phyloP scores from a whole-genome alignment of 2,888 invertebrate genomes.

The Papilio gigon region DNA sequence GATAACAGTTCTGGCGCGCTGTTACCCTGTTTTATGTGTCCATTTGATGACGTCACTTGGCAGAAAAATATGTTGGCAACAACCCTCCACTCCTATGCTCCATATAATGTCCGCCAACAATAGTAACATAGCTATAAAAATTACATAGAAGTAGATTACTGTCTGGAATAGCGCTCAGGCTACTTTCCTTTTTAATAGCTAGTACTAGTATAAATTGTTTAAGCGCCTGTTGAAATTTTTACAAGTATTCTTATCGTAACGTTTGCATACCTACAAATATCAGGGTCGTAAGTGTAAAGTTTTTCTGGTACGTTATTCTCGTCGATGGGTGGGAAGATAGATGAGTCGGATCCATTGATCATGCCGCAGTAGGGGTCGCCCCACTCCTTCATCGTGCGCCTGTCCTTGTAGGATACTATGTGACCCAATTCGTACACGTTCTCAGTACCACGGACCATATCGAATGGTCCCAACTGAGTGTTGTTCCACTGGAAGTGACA shows the following conservation, averaged over 20 bases:
- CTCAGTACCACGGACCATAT: slow-evolving; percentile 78
- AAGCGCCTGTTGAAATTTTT: not conserved
- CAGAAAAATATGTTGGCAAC: slow-evolving; percentile 18
- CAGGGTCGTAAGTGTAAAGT: slow-evolving; percentile 79
- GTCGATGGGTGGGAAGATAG: slow-evolving; percentile 79
- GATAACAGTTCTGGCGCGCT: not conserved
- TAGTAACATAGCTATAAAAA: not conserved
- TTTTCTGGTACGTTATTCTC: slow-evolving; percentile 59
- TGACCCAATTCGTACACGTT: slow-evolving; percentile 76
- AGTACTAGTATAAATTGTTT: too few species aligned
- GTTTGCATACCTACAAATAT: slow-evolving; percentile 80
- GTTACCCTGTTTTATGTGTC: not conserved
- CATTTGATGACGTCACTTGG: slow-evolving; percentile 4
- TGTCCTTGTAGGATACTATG: slow-evolving; percentile 73
- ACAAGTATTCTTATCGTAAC: not conserved
- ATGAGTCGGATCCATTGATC: slow-evolving; percentile 81
- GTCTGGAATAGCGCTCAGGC: too few species aligned
- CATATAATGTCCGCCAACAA: not conserved
- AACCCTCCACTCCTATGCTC: not conserved
- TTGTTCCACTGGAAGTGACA: slow-evolving; percentile 73
- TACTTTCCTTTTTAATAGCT: too few species aligned
- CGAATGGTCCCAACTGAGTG: slow-evolving; percentile 79
- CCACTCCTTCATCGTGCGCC: slow-evolving; percentile 63
- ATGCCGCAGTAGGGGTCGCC: slow-evolving; percentile 74
- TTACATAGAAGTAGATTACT: too few species aligned